Conservation (phyloP, 2,888 invertebrate species). For the Mimas tiliae region DNA sequence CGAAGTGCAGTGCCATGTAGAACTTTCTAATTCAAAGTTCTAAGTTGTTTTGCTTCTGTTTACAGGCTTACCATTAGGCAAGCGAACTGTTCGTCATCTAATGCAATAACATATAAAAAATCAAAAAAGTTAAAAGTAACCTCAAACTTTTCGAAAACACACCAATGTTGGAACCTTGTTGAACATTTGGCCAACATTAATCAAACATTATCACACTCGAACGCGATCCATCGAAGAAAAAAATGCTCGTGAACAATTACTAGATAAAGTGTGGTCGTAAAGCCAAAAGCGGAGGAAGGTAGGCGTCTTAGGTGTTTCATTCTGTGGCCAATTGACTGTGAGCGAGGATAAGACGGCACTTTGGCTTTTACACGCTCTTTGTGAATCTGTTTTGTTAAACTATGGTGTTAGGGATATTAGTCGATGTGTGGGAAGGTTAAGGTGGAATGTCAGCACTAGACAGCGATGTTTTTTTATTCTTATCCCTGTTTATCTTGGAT, state of each 20-base stretch:
- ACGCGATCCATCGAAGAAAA: slow-evolving; percentile 42
- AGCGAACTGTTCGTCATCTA: too few relatives aligned
- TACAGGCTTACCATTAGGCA: too few relatives aligned
- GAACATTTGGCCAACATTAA: neutral
- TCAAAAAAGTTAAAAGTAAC: too few relatives aligned
- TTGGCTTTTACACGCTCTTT: slow-evolving; percentile 21
- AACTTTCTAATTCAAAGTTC: too few relatives aligned
- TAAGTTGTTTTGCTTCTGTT: too few relatives aligned
- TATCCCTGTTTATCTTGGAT: too few relatives aligned
- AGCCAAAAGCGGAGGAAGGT: slow-evolving; percentile 29
- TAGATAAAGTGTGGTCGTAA: slow-evolving; percentile 43
- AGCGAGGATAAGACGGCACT: slow-evolving; percentile 45
- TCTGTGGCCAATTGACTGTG: slow-evolving; percentile 54
- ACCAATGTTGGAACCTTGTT: slow-evolving; percentile 2
- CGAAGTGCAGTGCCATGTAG: too few relatives aligned
- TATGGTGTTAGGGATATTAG: neutral
- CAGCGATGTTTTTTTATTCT: too few relatives aligned
- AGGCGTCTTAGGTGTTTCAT: slow-evolving; percentile 48
- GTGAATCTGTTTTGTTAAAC: neutral
- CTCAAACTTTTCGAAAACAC: neutral
- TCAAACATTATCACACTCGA: slow-evolving; percentile 21
- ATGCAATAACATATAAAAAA: too few relatives aligned
- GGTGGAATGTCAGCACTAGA: neutral
- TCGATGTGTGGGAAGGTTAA: neutral
- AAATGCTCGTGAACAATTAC: slow-evolving; percentile 45